Evolutionary conservation across 2,888 invertebrate species (phyloP).

Genomic region (Idaea aversata): DNA sequence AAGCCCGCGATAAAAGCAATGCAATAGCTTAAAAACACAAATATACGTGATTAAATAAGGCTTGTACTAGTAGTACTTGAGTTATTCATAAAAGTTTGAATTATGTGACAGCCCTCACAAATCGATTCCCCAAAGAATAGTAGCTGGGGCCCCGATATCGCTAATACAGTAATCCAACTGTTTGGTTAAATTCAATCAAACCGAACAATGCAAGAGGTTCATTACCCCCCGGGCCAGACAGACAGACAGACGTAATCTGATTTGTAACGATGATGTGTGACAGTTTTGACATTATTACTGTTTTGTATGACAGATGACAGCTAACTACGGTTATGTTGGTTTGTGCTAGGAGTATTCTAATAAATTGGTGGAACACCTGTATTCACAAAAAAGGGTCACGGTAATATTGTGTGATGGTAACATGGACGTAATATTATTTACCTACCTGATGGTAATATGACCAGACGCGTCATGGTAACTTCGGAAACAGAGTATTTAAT

Average conservation of each 20-base stretch:
- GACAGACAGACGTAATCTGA: constrained; percentile 49
- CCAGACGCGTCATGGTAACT: too few relatives aligned
- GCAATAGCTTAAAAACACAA: too few relatives aligned
- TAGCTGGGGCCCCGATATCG: neutral
- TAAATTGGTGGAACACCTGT: too few relatives aligned
- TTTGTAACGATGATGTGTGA: constrained; percentile 42
- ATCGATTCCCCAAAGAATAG: neutral
- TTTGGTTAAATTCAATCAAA: constrained; percentile 46
- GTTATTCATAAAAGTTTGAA: constrained; percentile 21
- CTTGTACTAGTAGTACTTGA: constrained; percentile 16
- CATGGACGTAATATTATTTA: too few relatives aligned
- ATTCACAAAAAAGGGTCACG: too few relatives aligned
- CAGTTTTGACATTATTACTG: constrained; percentile 35
- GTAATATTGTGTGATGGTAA: too few relatives aligned
- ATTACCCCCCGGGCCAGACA: constrained; percentile 37
- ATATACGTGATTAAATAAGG: too few relatives aligned
- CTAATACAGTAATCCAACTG: constrained; percentile 28
- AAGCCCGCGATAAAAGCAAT: too few relatives aligned
- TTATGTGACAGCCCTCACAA: constrained; percentile 20
- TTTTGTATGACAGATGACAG: constrained; percentile 27
- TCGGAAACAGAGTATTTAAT: too few relatives aligned
- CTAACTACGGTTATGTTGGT: neutral
- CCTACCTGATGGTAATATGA: too few relatives aligned
- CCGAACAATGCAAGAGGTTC: constrained; percentile 41
- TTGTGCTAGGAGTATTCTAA: neutral